Evolutionary conservation across 2,797 vertebrate genomes (phyloP).

Genomic region (Diplodus sargus): DNA sequence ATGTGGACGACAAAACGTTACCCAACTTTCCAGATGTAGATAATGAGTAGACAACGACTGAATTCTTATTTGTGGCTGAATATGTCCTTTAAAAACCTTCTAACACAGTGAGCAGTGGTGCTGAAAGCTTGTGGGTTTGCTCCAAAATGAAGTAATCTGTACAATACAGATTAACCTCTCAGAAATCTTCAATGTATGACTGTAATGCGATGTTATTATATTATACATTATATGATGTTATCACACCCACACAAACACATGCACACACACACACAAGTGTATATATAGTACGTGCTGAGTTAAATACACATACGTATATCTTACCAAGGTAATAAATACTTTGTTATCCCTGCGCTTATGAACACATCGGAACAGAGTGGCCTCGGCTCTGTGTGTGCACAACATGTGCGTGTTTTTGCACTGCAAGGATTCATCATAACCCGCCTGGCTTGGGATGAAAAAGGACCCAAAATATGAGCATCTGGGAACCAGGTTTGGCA

Average conservation of each 20-base stretch:
- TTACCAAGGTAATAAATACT: constrained; percentile 20
- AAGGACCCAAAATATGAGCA: constrained; percentile 55
- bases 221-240: too few relatives aligned
- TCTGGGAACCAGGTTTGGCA: constrained; percentile 70
- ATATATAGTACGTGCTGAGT: neutral
- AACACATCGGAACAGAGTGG: constrained; percentile 16
- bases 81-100: neutral
- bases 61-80: too few relatives aligned
- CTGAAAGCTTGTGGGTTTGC: neutral
- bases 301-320: constrained; percentile 9
- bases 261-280: neutral
- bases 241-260: too few relatives aligned
- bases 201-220: too few relatives aligned
- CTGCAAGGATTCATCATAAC: constrained; percentile 19
- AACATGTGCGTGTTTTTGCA: constrained; percentile 28
- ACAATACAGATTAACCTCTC: neutral
- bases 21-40: too few relatives aligned
- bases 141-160: neutral
- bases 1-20: too few relatives aligned
- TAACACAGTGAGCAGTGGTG: neutral
- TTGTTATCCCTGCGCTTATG: constrained; percentile 16
- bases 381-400: constrained; percentile 12
- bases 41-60: too few relatives aligned
- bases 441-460: constrained; percentile 50
- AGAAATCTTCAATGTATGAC: neutral